Evolutionary conservation across 64 coral and sea anemone genomes (phyloP).

Genomic region (Pocillopora verrucosa): DNA sequence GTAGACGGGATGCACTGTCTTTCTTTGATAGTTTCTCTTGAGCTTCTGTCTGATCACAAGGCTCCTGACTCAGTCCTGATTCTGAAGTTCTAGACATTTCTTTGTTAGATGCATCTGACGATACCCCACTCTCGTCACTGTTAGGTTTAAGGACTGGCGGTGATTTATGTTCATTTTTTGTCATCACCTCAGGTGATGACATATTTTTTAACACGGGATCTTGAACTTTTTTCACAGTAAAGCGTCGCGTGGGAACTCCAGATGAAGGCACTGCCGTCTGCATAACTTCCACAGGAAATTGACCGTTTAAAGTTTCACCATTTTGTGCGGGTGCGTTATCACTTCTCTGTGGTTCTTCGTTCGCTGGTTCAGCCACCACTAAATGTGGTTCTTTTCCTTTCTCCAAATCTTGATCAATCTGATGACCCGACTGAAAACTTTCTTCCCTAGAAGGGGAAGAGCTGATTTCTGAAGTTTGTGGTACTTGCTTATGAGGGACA

Average conservation of each 20-base stretch:
- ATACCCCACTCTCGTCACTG: neutral
- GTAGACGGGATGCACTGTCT: neutral
- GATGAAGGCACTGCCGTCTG: neutral
- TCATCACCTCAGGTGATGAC: neutral
- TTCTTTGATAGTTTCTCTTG: neutral
- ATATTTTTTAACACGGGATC: neutral
- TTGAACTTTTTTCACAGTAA: constrained; percentile 24
- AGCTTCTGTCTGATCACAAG: neutral
- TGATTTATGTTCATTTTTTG: constrained; percentile 3
- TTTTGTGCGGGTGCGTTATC: neutral
- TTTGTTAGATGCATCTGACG: neutral
- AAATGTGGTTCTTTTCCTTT: neutral
- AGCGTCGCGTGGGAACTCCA: neutral
- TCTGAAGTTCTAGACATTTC: neutral
- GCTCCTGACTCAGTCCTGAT: neutral
- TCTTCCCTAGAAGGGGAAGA: neutral
- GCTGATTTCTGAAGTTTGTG: neutral
- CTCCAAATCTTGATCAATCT: neutral
- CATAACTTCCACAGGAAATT: neutral
- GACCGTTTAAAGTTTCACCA: neutral
- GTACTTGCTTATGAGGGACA: constrained; percentile 24
- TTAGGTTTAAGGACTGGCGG: neutral
- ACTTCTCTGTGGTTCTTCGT: neutral
- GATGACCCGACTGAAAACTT: neutral
- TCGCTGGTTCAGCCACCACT: neutral